Evolutionary conservation across 2,797 vertebrate species (phyloP), one percentile per base, ranked within the genome.

Genomic region (Protosalanx chinensis): DNA sequence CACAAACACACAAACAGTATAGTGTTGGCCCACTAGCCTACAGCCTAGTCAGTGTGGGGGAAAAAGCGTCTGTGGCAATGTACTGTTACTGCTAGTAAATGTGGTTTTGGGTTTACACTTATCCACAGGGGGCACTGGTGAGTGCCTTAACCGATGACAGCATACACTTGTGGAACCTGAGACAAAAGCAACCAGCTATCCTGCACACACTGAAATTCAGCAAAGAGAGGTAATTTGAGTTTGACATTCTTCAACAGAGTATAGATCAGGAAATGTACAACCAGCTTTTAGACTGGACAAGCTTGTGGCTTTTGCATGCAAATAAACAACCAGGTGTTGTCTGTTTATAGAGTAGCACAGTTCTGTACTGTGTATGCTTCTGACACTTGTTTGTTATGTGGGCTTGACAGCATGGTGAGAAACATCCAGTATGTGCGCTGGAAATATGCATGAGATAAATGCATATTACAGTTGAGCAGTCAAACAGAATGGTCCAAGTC

Each of bases 91-190:
- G 5, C 16, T 29, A 4, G 18, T 56, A 56, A 56, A 46, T 2
- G 2, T 1, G 10, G 41, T 46, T 46, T 46, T 46, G 41, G 41
- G 7, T 46, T 13, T 46, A 12, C 41, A 46, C 12, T 46, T 46
- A 8, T 46, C 41, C 41, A 46, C 78, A 99, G 98, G 98, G 98
- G 93, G 98, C 98, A 75, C 95, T 99, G 81, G 98, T 99, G 92
- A 99, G 96, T 93, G 96, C 95, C 93, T 96, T 98, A 94, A 93
- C 96, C 86, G 98, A 99, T 86, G 98, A 99, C 88, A 98, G 95
- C 82, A 90, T 99, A 86, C 97, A 99, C 82, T 90, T 99, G 83
- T 99, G 98, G 98, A 99, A 99, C 88, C 91, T 99, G 86, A 94
- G 98, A 90, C 98, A 99, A 84, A 99, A 99, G 87, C 95, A 96